Evolutionary conservation across 2,888 invertebrate genomes (phyloP).

Genomic region (Euclidia mi): DNA sequence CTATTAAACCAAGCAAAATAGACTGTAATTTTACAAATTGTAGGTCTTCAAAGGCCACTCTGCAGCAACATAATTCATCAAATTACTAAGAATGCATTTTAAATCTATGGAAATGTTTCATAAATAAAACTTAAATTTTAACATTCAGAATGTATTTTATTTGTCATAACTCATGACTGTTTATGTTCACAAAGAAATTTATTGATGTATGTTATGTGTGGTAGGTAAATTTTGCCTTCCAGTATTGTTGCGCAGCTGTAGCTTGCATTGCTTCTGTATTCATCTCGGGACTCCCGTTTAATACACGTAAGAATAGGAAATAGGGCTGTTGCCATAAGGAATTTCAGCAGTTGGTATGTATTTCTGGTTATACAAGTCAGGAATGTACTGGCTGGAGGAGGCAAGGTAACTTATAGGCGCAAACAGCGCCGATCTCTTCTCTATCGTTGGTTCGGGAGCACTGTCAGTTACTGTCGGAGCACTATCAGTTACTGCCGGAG

Average conservation of each 20-base stretch:
- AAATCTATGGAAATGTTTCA: not conserved
- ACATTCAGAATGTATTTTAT: conserved; percentile 36
- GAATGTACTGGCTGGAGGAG: conserved; percentile 59
- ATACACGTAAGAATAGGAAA: conserved; percentile 30
- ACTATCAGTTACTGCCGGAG: not conserved
- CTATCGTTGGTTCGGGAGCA: conserved; percentile 47
- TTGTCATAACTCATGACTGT: conserved; percentile 9
- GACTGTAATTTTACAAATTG: too few relatives aligned
- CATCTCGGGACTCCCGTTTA: conserved; percentile 12
- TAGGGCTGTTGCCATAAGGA: conserved; percentile 35
- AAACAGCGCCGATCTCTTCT: conserved; percentile 70
- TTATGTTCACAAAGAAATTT: conserved; percentile 31
- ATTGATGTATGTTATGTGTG: conserved; percentile 14
- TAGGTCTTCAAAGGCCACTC: too few relatives aligned
- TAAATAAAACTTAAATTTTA: conserved; percentile 31
- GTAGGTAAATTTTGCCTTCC: conserved; percentile 42
- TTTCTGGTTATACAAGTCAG: conserved; percentile 43
- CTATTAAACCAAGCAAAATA: too few relatives aligned
- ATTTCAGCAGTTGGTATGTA: conserved; percentile 31
- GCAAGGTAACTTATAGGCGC: conserved; percentile 57
- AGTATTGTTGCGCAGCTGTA: conserved; percentile 9
- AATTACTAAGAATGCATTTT: too few relatives aligned
- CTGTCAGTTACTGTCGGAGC: conserved; percentile 22
- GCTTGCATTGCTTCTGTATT: conserved; percentile 5
- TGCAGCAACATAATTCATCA: too few relatives aligned